Conservation (phyloP, 1,140 invertebrate genomes). For the Polypedilum pembai region DNA sequence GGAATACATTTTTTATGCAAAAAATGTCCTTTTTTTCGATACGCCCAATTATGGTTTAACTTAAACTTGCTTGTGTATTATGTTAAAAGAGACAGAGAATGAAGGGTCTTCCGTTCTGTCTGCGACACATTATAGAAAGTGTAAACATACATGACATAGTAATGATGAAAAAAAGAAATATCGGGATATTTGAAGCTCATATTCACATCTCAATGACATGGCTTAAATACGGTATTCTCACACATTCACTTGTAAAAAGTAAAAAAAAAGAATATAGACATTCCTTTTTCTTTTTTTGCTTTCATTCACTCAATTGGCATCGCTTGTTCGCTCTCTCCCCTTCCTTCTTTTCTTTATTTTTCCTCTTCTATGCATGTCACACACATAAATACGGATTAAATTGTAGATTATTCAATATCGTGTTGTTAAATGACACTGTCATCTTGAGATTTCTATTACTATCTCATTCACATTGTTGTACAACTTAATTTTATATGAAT, state of each 20-base stretch:
- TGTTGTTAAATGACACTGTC: conserved; percentile 17
- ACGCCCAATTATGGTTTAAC: conserved; percentile 7
- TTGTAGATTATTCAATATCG: conserved; percentile 19
- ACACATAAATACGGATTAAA: conserved; percentile 18
- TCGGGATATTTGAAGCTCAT: conserved; percentile 12
- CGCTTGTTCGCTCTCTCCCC: neutral
- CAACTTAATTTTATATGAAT: neutral
- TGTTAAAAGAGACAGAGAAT: neutral
- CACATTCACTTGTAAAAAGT: neutral
- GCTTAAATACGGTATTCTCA: conserved; percentile 7
- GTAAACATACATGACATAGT: neutral
- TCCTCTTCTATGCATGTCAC: neutral
- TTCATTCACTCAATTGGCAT: neutral
- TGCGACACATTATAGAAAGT: neutral
- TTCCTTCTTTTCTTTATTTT: neutral
- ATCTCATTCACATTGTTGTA: neutral
- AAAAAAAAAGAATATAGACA: neutral
- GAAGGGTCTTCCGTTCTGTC: neutral
- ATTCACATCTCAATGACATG: conserved; percentile 1
- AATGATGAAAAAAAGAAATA: neutral
- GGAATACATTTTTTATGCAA: neutral
- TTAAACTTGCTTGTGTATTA: neutral
- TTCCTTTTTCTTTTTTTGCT: neutral
- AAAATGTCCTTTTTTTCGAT: neutral
- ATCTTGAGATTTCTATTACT: neutral